These are phyloP conservation scores for Platycercus adscitus DNA, from an alignment of 2,113 vertebrate species.

Conservation along the genomic window DNA sequence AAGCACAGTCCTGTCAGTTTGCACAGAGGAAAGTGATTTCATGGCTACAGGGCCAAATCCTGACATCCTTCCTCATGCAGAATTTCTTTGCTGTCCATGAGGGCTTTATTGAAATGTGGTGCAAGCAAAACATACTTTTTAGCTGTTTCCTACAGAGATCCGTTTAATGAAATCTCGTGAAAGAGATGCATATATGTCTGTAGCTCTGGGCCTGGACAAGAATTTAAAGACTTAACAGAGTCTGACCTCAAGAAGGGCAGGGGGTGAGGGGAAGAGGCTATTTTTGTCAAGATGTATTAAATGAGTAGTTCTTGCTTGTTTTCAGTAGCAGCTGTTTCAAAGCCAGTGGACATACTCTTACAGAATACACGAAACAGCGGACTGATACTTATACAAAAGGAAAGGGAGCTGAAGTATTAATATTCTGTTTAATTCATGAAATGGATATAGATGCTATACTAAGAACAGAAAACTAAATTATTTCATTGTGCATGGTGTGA, in stretches of 20 bases:
- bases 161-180: neutral
- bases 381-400: conserved; percentile 36
- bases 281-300: conserved; percentile 17
- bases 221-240: neutral
- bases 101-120: neutral
- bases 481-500: neutral
- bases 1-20: neutral
- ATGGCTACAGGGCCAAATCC: neutral
- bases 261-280: neutral
- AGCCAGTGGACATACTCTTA: conserved; percentile 1
- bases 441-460: neutral
- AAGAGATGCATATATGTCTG: neutral
- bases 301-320: neutral
- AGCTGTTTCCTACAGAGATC: conserved; percentile 23
- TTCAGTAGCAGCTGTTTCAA: conserved; percentile 37
- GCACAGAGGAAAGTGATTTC: neutral
- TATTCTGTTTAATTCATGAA: conserved; percentile 56
- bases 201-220: neutral
- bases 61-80: neutral
- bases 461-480: conserved; percentile 8
- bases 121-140: neutral
- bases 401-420: conserved; percentile 30
- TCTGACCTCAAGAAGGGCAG: neutral
- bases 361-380: neutral
- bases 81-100: neutral